Percentiles rank a stretch among this genome's conserved stretches.
Conservation (phyloP, 2,797 vertebrate species). For the Molossus alvarezi region DNA sequence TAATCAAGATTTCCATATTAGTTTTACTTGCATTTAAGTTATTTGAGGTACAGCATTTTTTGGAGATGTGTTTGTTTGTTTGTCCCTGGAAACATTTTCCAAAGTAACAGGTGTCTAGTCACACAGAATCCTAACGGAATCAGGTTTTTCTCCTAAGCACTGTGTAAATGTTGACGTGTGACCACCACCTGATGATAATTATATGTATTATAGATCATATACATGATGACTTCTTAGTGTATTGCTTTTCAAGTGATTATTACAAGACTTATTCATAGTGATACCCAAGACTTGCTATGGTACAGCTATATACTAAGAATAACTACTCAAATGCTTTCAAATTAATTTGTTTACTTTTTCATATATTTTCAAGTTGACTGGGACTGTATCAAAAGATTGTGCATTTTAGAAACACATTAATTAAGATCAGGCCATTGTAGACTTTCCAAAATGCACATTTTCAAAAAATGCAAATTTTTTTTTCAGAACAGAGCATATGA, state of each 20-base stretch:
- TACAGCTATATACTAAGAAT: neutral
- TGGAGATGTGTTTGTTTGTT: neutral
- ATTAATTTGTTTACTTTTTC: neutral
- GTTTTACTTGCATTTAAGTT: neutral
- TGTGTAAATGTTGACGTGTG: neutral
- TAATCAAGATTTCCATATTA: neutral
- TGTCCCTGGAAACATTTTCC: neutral
- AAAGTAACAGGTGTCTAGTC: neutral
- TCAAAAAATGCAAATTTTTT: neutral
- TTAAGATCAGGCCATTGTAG: neutral
- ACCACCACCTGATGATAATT: neutral
- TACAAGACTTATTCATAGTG: neutral
- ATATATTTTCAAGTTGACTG: neutral
- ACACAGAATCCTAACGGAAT: neutral
- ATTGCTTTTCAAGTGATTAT: neutral
- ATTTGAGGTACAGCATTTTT: neutral
- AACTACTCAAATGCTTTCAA: neutral
- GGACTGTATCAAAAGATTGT: neutral
- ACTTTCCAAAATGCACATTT: neutral
- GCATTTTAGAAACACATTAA: neutral
- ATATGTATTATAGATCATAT: neutral
- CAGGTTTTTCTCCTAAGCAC: neutral
- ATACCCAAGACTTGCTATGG: neutral
- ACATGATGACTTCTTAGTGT: neutral
- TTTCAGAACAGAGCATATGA: neutral